Base-by-base conservation (phyloP, 2,888 invertebrate species). In the Drosophila antonietae region DNA sequence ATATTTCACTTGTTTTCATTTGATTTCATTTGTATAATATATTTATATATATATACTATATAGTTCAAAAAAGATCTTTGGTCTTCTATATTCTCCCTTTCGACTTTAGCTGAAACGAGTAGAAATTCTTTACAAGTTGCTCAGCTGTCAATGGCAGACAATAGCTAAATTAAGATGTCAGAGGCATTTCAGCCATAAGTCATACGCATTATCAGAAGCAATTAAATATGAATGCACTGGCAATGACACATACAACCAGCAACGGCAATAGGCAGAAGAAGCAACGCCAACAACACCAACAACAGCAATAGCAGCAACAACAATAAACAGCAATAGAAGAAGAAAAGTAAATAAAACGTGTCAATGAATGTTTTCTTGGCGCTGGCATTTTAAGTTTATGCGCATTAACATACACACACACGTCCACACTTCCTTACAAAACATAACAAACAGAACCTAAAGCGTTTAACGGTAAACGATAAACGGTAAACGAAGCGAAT, bases 131-230 rank as follows among this genome's bases (percentile, higher is more conserved):
- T 18, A 6, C 49, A 33, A n/a, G 10, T 49, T n/a, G 49, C 1
- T 31, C n/a, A 18, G 35, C 57, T 57, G 56, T 12, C 51, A 47
- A 33, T 59, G 55, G 56, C 66, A 73, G 65, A 58, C 64, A 69
- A 68, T 73, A 67, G 76, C 70, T 89, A 73, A 89, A 89, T 87
- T 89, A 80, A 81, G 69, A 75, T 89, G 84, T 83, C 85, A 78
- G 77, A 75, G 66, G 72, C 83, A 67, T 67, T 74, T 61, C 71
- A 64, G 68, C 59, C 69, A 89, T 85, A 78, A 85, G 65, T 77
- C 84, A 89, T 63, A 74, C 70, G 78, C 73, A 88, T 88, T 89
- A 81, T 89, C 89, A 84, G 73, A 80, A 71, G 57, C 87, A 89
- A 87, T 87, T 89, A 84, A 90, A 73, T 73, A 53, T 43, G 49